phyloP scores from a whole-genome alignment of 2,113 vertebrate genomes.

The Phalacrocorax brasilianus region DNA sequence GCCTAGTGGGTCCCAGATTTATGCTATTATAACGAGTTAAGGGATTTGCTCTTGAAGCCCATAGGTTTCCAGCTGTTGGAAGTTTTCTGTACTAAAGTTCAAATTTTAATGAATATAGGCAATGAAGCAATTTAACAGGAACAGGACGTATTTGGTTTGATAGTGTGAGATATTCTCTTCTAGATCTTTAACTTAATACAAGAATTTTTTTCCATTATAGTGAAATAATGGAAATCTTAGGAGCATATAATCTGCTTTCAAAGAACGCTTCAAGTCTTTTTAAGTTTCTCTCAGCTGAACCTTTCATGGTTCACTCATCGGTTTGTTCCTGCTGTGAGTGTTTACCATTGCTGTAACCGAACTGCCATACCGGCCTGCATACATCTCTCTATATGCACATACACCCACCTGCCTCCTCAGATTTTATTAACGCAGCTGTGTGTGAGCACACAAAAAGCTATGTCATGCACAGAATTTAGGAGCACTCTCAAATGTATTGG shows the following conservation, averaged over 20 bases:
- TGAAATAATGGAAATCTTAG: conserved; percentile 2
- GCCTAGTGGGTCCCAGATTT: neutral
- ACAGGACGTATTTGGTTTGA: neutral
- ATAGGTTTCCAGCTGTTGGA: neutral
- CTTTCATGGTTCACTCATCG: neutral
- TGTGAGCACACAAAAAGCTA: neutral
- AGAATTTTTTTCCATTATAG: neutral
- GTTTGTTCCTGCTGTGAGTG: conserved; percentile 6
- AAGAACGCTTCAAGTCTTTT: neutral
- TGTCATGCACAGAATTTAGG: neutral
- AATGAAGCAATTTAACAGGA: neutral
- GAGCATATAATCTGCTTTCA: neutral
- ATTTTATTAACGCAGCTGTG: conserved; percentile 14
- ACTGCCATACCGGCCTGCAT: neutral
- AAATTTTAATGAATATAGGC: neutral
- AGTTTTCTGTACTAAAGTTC: neutral
- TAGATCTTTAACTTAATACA: neutral
- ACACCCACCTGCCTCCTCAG: neutral
- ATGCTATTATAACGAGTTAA: neutral
- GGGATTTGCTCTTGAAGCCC: neutral
- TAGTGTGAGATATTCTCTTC: neutral
- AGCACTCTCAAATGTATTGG: neutral
- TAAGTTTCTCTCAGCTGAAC: neutral
- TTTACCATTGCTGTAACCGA: neutral
- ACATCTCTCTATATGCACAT: neutral